Base-by-base conservation (phyloP, 1,140 invertebrate genomes). In the Arion vulgaris region DNA sequence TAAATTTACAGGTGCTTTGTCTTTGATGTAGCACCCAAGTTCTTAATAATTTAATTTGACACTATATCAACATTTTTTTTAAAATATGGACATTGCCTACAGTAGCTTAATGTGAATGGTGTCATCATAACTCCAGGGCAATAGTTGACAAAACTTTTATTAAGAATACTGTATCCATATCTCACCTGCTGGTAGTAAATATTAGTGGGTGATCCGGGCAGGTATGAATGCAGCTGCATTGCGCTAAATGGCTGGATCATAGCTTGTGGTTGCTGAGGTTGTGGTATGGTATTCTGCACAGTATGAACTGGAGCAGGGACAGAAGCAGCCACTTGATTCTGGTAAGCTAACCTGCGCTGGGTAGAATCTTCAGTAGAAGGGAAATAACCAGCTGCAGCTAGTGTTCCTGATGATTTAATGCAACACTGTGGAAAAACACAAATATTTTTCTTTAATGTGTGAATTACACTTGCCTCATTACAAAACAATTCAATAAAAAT, bases 391-490 rank as follows among this genome's bases (percentile, higher is more conserved):
- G 80, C 39, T 15, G 69, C 80, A 57, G 69, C 80, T 19, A 73
- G 32, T 2, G 80, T 81, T 4, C 80, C 80, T 28, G 80, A 81
- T 38, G 80, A 81, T 62, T 81, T 81, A 17, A 81, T 81, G 45
- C 80, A 81, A 28, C 80, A 81, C 80, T 81, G 80, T 19, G 51
- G 49, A 32, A 49, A 71, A 80, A 32, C 15, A 71, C 5, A 45
- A 45, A 45, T 45, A 7, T 45, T 45, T 45, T 45, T 45, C n/a
- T n/a, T n/a, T n/a, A n/a, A n/a, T n/a, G n/a, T n/a, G n/a, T n/a
- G n/a, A n/a, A n/a, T n/a, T n/a, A n/a, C n/a, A n/a, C n/a, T n/a
- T n/a, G n/a, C n/a, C n/a, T n/a, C n/a, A n/a, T n/a, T n/a, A n/a
- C n/a, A n/a, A n/a, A n/a, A n/a, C n/a, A n/a, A n/a, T n/a, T n/a